Evolutionary conservation across 1,140 invertebrate genomes (phyloP).

Genomic region (Drosophila fuyamai): DNA sequence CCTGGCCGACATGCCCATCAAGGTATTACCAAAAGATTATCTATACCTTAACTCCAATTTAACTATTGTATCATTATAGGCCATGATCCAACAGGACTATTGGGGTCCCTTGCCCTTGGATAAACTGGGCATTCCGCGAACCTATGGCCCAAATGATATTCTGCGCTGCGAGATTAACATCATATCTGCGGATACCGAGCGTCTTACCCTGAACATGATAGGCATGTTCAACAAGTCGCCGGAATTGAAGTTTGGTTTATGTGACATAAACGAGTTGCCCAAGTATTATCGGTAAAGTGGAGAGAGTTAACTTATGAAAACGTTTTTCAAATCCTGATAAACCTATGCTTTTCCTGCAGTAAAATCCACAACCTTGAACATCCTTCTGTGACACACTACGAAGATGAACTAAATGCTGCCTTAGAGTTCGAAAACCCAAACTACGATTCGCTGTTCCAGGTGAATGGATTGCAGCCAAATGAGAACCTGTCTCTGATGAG

Average conservation of each 20-base stretch:
- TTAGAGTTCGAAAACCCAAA: slow-evolving; percentile 96
- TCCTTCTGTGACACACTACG: slow-evolving; percentile 86
- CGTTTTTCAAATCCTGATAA: background rate
- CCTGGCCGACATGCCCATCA: slow-evolving; percentile 93
- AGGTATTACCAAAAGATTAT: slow-evolving; percentile 85
- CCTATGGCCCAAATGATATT: slow-evolving; percentile 92
- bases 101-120: slow-evolving; percentile 85
- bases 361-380: slow-evolving; percentile 53
- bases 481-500: slow-evolving; percentile 89
- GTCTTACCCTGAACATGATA: slow-evolving; percentile 94
- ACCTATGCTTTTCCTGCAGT: slow-evolving; percentile 1
- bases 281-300: slow-evolving; percentile 92
- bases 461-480: slow-evolving; percentile 72
- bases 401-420: slow-evolving; percentile 93
- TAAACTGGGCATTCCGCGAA: slow-evolving; percentile 91
- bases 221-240: slow-evolving; percentile 89
- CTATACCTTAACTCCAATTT: background rate
- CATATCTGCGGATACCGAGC: slow-evolving; percentile 93
- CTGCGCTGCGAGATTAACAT: slow-evolving; percentile 95
- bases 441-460: slow-evolving; percentile 86
- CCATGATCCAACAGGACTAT: slow-evolving; percentile 58
- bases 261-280: slow-evolving; percentile 93
- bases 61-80: slow-evolving; percentile 20
- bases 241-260: slow-evolving; percentile 91
- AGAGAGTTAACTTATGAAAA: background rate